phyloP scores from a whole-genome alignment of 30 jellyfish, hydroid and myxozoan species.

The Pelagia noctiluca region DNA sequence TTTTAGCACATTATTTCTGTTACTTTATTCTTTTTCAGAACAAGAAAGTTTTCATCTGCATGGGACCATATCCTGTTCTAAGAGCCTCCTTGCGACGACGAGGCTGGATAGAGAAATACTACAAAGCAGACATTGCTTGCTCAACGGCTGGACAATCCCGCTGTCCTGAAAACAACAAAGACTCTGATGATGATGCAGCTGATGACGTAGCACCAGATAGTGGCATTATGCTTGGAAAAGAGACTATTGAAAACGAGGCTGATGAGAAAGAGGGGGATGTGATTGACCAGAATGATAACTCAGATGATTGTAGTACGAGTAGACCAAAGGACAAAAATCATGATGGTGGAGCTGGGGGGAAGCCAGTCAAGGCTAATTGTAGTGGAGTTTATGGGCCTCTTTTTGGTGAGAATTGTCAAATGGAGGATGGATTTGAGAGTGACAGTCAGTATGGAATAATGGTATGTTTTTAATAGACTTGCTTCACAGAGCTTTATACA shows the following conservation, averaged over 20 bases:
- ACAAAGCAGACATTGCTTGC: constrained; percentile 74
- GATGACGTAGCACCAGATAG: constrained; percentile 14
- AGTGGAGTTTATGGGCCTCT: constrained; percentile 1
- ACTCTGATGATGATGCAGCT: constrained; percentile 68
- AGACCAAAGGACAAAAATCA: no score
- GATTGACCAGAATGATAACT: no score
- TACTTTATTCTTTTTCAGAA: constrained; percentile 34
- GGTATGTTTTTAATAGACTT: constrained; percentile 48
- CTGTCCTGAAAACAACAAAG: constrained; percentile 54
- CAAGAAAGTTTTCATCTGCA: constrained; percentile 91
- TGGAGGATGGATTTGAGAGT: constrained; percentile 65
- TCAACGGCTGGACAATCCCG: constrained; percentile 42
- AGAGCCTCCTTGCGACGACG: constrained; percentile 88
- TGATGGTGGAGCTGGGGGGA: no score
- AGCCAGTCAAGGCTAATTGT: no score
- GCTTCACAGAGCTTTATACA: no score
- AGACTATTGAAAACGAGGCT: background rate
- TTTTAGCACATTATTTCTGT: background rate
- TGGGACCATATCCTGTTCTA: constrained; percentile 92
- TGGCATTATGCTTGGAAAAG: background rate
- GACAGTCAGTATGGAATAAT: constrained; percentile 87
- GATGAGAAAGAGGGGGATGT: background rate
- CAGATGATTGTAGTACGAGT: no score
- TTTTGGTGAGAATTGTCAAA: constrained; percentile 20
- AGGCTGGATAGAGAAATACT: constrained; percentile 95